A percentile compares a stretch with the other conserved stretches of the same genome.
Evolutionary conservation across 2,797 vertebrate species (phyloP).

Genomic region (Chaetophractus vellerosus): DNA sequence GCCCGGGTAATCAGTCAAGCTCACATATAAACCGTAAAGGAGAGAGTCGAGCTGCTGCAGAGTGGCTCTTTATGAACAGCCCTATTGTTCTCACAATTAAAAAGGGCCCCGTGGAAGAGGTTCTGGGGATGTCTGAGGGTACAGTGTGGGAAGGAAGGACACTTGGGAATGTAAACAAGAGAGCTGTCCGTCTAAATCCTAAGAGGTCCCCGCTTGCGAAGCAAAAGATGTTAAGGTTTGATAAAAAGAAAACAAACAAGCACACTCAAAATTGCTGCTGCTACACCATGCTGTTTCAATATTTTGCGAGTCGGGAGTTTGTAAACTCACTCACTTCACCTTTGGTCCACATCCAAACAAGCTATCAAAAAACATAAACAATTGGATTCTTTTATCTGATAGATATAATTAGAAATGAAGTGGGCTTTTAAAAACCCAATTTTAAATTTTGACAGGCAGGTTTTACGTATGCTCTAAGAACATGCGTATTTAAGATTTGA

Average conservation of each 20-base stretch:
- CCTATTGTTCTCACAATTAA: slow-evolving; percentile 50
- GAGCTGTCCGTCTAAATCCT: neutral
- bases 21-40: slow-evolving; percentile 19
- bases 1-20: slow-evolving; percentile 62
- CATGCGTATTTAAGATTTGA: slow-evolving; percentile 19
- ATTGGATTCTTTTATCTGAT: slow-evolving; percentile 52
- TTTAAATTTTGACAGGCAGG: slow-evolving; percentile 30
- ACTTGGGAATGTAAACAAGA: neutral
- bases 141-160: neutral
- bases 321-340: slow-evolving; percentile 36
- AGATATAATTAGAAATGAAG: slow-evolving; percentile 66
- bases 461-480: slow-evolving; percentile 8
- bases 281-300: neutral
- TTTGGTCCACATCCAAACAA: slow-evolving; percentile 37
- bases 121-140: neutral
- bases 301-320: neutral
- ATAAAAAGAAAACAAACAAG: slow-evolving; percentile 61
- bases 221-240: neutral
- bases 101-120: neutral
- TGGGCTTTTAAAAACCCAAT: slow-evolving; percentile 51
- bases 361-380: slow-evolving; percentile 33
- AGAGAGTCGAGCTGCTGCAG: neutral
- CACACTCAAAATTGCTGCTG: neutral
- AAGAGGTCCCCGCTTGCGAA: neutral
- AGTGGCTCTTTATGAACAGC: slow-evolving; percentile 29